Evolutionary conservation across 2,113 vertebrate species (phyloP), one percentile per base, ranked within the genome.

Genomic region (Odontophorus gujanensis): DNA sequence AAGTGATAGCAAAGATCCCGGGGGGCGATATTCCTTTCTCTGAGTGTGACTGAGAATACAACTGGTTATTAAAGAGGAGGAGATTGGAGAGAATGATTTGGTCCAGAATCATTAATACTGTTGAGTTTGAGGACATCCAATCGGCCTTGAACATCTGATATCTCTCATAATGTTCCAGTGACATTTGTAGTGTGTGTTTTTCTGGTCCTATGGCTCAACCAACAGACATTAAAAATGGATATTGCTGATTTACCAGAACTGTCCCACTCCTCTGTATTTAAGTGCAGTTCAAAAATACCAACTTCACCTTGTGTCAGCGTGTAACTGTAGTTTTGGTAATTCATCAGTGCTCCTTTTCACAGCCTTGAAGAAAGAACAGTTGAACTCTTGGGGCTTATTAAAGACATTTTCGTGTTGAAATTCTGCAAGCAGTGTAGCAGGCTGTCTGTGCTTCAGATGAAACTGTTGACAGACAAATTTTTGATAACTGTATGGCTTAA

Each of bases 401-500:
- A 65, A 26, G 42, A 2, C 26, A 11, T 28, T 42, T 89, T 81
- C 10, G 9, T 30, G 9, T 8, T 85, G n/a, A 51, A 88, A 66
- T 88, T 92, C 62, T 83, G 51, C 34, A 15, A 71, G 48, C 34
- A 32, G 38, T 17, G 26, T 42, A n/a, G 3, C 13, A n/a, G 42
- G 24, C 15, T 42, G 16, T 15, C 10, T 83, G 40, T 45, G 20
- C 59, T 94, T 73, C 81, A 85, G 47, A 63, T 69, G 36, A 13
- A 51, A 74, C 8, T 47, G 6, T 65, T 65, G 42, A 28, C 20
- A 84, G 12, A 30, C 36, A 90, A 34, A 47, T 85, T 34, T 90
- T 78, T 92, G 89, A 95, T 62, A 95, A n/a, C 9, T 94, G 24
- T 28, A 36, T 72, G 50, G 47, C 48, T 96, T 75, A 87, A 80